phyloP scores from a whole-genome alignment of 2,888 invertebrate species.

The Sinelater perroti region DNA sequence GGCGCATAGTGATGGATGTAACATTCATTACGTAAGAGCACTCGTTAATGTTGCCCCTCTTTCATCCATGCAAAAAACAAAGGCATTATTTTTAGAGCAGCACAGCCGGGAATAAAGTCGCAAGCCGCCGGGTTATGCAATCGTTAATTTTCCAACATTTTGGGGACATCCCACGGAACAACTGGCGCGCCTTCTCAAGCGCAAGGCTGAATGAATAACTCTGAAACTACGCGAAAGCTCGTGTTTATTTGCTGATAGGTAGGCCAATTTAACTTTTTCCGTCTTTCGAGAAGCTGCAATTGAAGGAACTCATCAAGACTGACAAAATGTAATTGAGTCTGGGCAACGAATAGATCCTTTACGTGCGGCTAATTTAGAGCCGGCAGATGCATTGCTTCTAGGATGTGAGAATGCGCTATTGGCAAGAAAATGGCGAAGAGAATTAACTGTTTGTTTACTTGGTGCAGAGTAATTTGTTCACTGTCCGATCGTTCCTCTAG shows the following conservation, averaged over 20 bases:
- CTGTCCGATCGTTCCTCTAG: too few relatives aligned
- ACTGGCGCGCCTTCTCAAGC: background rate
- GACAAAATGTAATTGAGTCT: too few relatives aligned
- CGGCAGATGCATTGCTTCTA: background rate
- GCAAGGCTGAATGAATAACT: background rate
- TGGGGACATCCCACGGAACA: background rate
- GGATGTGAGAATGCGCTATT: background rate
- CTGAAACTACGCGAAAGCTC: background rate
- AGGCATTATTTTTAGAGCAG: slow-evolving; percentile 9
- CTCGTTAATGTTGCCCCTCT: too few relatives aligned
- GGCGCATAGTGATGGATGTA: too few relatives aligned
- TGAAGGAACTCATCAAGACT: too few relatives aligned
- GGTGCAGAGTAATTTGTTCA: too few relatives aligned
- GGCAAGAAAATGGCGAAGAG: background rate
- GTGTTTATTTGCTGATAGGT: background rate
- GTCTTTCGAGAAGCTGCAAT: too few relatives aligned
- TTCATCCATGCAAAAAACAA: slow-evolving; percentile 1
- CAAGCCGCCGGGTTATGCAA: slow-evolving; percentile 1
- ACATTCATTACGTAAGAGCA: too few relatives aligned
- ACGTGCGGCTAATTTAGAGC: background rate
- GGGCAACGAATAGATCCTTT: too few relatives aligned
- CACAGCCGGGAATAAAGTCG: slow-evolving; percentile 5
- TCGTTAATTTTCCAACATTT: background rate
- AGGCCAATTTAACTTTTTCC: background rate
- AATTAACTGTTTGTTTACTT: background rate